Conservation (phyloP, 1,140 invertebrate species). For the Drosophila hydei region DNA sequence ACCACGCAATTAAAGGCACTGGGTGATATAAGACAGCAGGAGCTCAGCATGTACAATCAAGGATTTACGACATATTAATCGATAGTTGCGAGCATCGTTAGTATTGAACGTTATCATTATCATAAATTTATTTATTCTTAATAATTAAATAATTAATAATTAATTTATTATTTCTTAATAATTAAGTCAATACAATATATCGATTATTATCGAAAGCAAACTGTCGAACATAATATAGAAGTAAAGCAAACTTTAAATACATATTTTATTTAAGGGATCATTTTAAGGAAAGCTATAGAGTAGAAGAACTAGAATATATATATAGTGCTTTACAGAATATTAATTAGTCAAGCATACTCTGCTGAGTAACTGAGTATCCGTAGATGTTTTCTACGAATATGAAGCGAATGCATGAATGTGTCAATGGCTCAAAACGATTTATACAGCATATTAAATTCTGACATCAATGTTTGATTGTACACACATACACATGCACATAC, state of each 20-base stretch:
- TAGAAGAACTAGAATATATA: too few relatives aligned
- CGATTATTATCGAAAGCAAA: too few relatives aligned
- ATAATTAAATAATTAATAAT: too few relatives aligned
- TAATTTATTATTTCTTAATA: too few relatives aligned
- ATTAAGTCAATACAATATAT: too few relatives aligned
- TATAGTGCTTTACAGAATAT: neutral
- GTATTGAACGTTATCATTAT: too few relatives aligned
- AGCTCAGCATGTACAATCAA: too few relatives aligned
- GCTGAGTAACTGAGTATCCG: conserved; percentile 16
- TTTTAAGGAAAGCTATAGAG: too few relatives aligned
- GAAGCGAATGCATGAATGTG: conserved; percentile 76
- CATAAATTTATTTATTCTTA: too few relatives aligned
- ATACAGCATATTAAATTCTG: conserved; percentile 82
- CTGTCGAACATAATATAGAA: too few relatives aligned
- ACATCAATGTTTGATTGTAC: conserved; percentile 79
- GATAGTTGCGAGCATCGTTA: neutral
- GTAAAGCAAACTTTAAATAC: neutral
- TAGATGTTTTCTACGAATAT: conserved; percentile 59
- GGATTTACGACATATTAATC: neutral
- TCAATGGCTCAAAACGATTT: conserved; percentile 82
- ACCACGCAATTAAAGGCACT: conserved; percentile 12
- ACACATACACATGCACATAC: conserved; percentile 3
- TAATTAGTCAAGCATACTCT: conserved; percentile 1
- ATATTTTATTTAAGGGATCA: too few relatives aligned
- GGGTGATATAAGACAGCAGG: neutral